Evolutionary conservation across 2,888 invertebrate genomes (phyloP).

Genomic region (Cabera pusaria): DNA sequence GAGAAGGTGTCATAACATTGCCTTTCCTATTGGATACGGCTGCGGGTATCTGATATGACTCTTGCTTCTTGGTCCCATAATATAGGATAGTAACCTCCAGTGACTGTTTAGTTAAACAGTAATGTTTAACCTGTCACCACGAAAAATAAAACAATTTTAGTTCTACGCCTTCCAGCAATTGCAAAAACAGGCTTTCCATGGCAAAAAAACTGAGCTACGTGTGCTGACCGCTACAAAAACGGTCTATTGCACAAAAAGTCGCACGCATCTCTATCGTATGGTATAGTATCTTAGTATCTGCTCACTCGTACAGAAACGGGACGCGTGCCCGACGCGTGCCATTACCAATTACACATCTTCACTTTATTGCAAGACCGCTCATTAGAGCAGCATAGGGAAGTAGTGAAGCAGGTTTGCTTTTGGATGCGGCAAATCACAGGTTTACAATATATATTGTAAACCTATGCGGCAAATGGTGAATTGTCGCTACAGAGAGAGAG

Average conservation of each 20-base stretch:
- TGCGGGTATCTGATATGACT: too few relatives aligned
- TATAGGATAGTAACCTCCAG: too few relatives aligned
- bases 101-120: too few relatives aligned
- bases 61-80: too few relatives aligned
- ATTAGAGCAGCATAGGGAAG: slow-evolving; percentile 50
- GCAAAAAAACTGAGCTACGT: slow-evolving; percentile 7
- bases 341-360: slow-evolving; percentile 72
- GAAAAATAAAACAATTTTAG: too few relatives aligned
- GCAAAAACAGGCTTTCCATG: slow-evolving; percentile 1
- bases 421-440: slow-evolving; percentile 25
- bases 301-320: slow-evolving; percentile 35
- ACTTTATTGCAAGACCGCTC: slow-evolving; percentile 74
- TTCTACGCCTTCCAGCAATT: too few relatives aligned
- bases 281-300: too few relatives aligned
- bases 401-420: slow-evolving; percentile 26
- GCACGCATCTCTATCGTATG: slow-evolving; percentile 37
- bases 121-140: too few relatives aligned
- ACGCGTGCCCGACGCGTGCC: slow-evolving; percentile 75
- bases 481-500: neutral
- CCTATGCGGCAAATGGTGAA: too few relatives aligned
- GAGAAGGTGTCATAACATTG: too few relatives aligned
- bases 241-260: slow-evolving; percentile 29
- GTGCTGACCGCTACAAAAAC: slow-evolving; percentile 27
- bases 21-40: too few relatives aligned
- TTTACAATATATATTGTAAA: too few relatives aligned